Base-by-base conservation (phyloP, 2,888 invertebrate species). In the Agrochola circellaris region DNA sequence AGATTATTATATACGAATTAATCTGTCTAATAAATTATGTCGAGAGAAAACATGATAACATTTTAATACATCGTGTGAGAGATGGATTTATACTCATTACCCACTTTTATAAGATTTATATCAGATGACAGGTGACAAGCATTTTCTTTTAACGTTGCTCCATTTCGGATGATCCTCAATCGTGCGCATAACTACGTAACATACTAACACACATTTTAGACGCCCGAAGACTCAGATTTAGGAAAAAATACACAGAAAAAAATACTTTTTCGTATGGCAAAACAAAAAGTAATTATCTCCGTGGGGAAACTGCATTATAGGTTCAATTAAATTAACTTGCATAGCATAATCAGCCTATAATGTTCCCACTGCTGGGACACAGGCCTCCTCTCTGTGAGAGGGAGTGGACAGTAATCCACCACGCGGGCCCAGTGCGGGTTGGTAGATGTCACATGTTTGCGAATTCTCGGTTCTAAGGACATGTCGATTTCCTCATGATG, bases 31-130 rank as follows among this genome's bases (percentile, higher is more conserved):
- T 83, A 79, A 83, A 76, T 68, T 56, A 69, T 67, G 15, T 56
- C 56, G 7, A 61, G 34, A 45, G 48, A 38, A 62, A 69, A 69
- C 79, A 84, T 68, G 84, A 79, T 67, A 34, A 79, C 26, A 11
- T 84, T 78, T 78, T 66, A 80, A 70, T 78, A 78, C 51, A 45
- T 66, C n/a, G 58, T n/a, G 64, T 20, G 78, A 20, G 62, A 79
- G 68, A 83, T 78, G 60, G 54, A 83, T 83, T 69, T 61, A 78
- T n/a, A 48, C 17, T 78, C 65, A 51, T 65, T 80, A 61, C 65
- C 64, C 69, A 78, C 54, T 83, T 80, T 65, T 60, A 69, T 26
- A 65, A 56, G 79, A 81, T 83, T 83, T 81, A 79, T 78, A 7
- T 48, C 17, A 15, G 30, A 30, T 60, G 79, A 69, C 68, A 60